Evolutionary conservation across 23 tunicate species (phyloP), one percentile per base, ranked within the genome.

Genomic region (Pegea sp.): DNA sequence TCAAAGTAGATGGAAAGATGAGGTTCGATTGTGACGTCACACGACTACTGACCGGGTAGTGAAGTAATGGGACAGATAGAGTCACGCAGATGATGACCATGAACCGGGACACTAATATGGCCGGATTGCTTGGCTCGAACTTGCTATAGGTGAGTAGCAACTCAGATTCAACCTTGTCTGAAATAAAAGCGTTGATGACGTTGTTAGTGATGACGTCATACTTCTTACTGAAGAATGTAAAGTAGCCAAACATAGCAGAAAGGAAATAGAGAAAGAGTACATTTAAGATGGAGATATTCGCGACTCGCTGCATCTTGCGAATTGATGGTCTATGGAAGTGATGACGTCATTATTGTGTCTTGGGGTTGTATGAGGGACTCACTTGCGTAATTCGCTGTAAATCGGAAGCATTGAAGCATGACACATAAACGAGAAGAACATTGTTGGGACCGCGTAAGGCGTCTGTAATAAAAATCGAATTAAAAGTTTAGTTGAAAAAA

Each of bases 391-490:
- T 56, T 81, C 93, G 29, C 71, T 50, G 56, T 81, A 81, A 21
- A 81, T 81, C 3, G 93, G 93, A 31, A 81, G 75, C 93, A 81
- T 81, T 11, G 93, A 81, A 2, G 93, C 93, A 67, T 81, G 93
- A 50, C 93, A 81, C 93, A 81, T 81, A 44, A 81, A 81, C 18
- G 80, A 53, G 34, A 81, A 81, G 4, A 81, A 23, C 93, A 81
- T 81, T 21, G 93, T 81, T 38, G 93, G 93, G 18, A 81, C 70
- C 19, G 93, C 93, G 51, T 72, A 81, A 16, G 93, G 80, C 29
- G 75, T 52, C 93, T 81, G 63, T 5, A 68, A 53, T 50, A 38
- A 38, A 38, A 38, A 38, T 8, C 16, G 11, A 38, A 8, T 38
- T 38, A 38, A 38, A 16, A 38, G 46, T 38, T 38, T 38, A 11